A percentile compares a stretch with the other conserved stretches of the same genome.
Conservation (phyloP, 2,888 invertebrate genomes). For the Tetragnatha montana region DNA sequence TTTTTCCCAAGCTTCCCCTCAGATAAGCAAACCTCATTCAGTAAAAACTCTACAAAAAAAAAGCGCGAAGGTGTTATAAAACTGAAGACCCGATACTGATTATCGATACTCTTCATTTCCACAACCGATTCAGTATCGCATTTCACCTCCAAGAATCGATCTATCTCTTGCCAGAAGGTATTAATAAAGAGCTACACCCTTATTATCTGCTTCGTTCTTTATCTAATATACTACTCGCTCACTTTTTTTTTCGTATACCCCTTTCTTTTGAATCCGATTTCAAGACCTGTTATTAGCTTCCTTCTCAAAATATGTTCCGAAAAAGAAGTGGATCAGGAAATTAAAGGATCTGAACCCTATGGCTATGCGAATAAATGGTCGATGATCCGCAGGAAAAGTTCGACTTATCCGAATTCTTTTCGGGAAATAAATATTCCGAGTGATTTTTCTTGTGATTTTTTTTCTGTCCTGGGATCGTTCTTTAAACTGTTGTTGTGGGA, state of each 20-base stretch:
- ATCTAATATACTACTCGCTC: slow-evolving; percentile 28
- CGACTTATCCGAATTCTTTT: slow-evolving; percentile 9
- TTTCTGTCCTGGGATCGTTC: no score
- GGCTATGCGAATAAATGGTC: slow-evolving; percentile 23
- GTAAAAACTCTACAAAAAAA: neutral
- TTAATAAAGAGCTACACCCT: slow-evolving; percentile 48
- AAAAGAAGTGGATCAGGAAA: slow-evolving; percentile 46
- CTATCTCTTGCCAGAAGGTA: slow-evolving; percentile 43
- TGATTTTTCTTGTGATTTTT: neutral
- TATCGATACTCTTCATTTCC: slow-evolving; percentile 23
- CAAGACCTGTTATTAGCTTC: slow-evolving; percentile 49
- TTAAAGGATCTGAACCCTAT: slow-evolving; percentile 34
- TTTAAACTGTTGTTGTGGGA: no score
- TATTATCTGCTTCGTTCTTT: slow-evolving; percentile 57
- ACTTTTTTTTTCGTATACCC: slow-evolving; percentile 27
- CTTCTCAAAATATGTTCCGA: slow-evolving; percentile 24
- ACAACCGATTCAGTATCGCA: slow-evolving; percentile 38
- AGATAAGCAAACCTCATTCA: neutral
- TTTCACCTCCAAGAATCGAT: slow-evolving; percentile 48
- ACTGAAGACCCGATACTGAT: slow-evolving; percentile 5
- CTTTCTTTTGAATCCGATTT: slow-evolving; percentile 41
- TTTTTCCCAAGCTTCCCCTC: neutral
- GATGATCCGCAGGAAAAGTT: neutral
- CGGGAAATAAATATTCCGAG: slow-evolving; percentile 13
- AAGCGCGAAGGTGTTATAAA: neutral